Evolutionary conservation across 1,140 invertebrate species (phyloP).

Genomic region (Caenorhabditis brenneri): DNA sequence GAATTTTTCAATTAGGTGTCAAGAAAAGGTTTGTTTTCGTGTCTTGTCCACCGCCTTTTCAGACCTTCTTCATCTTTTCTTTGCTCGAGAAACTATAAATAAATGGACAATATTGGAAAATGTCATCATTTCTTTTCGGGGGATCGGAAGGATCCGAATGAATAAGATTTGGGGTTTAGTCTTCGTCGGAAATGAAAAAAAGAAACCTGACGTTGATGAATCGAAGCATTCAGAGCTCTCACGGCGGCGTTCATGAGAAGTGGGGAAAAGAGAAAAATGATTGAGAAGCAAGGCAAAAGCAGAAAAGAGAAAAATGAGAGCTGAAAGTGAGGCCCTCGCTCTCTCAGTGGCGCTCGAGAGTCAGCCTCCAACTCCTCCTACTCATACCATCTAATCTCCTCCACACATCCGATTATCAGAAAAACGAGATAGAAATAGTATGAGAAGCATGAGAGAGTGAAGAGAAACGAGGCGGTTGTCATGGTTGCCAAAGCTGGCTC

Average conservation of each 20-base stretch:
- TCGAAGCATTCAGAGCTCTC: too few species aligned
- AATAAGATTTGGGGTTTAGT: too few species aligned
- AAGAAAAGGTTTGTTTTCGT: constrained; percentile 37
- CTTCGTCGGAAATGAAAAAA: constrained; percentile 16
- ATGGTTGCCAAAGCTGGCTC: not conserved
- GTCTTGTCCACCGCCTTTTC: not conserved
- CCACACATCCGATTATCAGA: constrained; percentile 33
- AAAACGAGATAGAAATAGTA: not conserved
- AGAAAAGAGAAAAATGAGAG: not conserved
- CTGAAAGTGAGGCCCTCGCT: not conserved
- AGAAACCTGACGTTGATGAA: constrained; percentile 9
- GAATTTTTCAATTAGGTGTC: constrained; percentile 37
- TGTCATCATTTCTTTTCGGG: not conserved
- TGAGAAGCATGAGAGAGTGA: not conserved
- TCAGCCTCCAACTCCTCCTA: constrained; percentile 11
- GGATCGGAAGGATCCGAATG: too few species aligned
- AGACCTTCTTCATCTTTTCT: not conserved
- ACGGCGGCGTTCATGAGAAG: not conserved
- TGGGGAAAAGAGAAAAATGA: not conserved
- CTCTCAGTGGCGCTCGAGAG: not conserved
- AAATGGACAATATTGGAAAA: not conserved
- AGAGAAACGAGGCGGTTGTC: constrained; percentile 21
- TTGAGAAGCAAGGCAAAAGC: not conserved
- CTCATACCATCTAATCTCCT: constrained; percentile 29
- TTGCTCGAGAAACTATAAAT: not conserved